phyloP scores from a whole-genome alignment of 2,113 vertebrate species.

The Lampris incognitus region DNA sequence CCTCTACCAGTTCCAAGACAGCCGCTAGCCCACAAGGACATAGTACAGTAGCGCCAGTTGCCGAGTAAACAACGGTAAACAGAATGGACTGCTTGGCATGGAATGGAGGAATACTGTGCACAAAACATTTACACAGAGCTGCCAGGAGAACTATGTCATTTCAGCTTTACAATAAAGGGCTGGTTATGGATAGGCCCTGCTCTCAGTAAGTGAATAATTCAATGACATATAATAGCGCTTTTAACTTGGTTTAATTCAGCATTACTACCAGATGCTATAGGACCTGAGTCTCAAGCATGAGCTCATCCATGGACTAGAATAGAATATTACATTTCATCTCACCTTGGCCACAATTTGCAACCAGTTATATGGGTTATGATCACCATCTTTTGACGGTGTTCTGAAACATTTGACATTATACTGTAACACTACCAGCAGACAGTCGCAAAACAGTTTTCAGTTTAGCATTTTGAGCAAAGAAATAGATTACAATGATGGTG shows the following conservation, averaged over 20 bases:
- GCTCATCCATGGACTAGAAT: not conserved
- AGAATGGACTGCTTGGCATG: constrained; percentile 60
- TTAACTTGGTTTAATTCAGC: constrained; percentile 36
- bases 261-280: constrained; percentile 10
- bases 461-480: too few species aligned
- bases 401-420: not conserved
- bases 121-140: constrained; percentile 80
- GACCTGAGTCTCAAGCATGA: constrained; percentile 14
- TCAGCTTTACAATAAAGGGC: constrained; percentile 75
- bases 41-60: constrained; percentile 72
- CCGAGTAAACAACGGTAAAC: constrained; percentile 79
- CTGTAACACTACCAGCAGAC: not conserved
- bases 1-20: constrained; percentile 27
- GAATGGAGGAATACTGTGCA: constrained; percentile 64
- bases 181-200: constrained; percentile 48
- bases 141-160: constrained; percentile 76
- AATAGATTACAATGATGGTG: too few species aligned
- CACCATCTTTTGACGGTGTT: not conserved
- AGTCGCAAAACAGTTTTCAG: not conserved
- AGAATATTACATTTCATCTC: not conserved
- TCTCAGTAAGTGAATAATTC: constrained; percentile 54
- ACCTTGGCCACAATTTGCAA: not conserved
- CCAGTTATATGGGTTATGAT: not conserved
- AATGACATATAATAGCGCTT: constrained; percentile 57
- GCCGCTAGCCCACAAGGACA: constrained; percentile 55